Percentiles rank a stretch among this genome's conserved stretches.
These are phyloP conservation scores for Blastobasis adustella DNA, from an alignment of 2,888 invertebrate species.

Conservation along the genomic window DNA sequence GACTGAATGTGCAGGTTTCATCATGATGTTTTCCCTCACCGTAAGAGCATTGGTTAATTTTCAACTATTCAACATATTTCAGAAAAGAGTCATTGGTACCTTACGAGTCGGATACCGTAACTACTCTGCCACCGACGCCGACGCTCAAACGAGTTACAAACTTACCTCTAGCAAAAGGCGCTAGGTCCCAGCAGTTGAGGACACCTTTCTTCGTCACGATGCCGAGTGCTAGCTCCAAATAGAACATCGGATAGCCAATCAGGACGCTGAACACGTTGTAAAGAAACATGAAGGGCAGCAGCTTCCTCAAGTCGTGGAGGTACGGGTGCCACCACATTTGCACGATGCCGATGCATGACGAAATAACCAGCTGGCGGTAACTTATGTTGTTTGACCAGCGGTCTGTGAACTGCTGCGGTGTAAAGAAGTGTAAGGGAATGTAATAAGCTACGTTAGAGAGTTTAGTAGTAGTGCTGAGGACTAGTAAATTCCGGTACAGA, in stretches of 20 bases:
- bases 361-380: constrained; percentile 55
- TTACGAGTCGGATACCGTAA: no score
- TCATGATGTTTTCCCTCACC: no score
- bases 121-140: no score
- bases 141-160: neutral
- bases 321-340: constrained; percentile 67
- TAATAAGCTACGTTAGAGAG: no score
- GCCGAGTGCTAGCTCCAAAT: constrained; percentile 57
- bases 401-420: constrained; percentile 35
- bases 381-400: constrained; percentile 63
- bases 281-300: constrained; percentile 55
- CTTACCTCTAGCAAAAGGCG: constrained; percentile 57
- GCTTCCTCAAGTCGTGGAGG: constrained; percentile 39
- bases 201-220: constrained; percentile 58
- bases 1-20: no score
- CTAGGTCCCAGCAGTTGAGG: constrained; percentile 58
- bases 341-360: constrained; percentile 52
- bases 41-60: no score
- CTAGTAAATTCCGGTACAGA: no score
- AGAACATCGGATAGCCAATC: constrained; percentile 57
- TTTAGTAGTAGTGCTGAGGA: no score
- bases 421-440: no score
- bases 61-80: no score
- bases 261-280: constrained; percentile 57
- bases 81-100: no score